A percentile compares a stretch with the other conserved stretches of the same genome.
phyloP scores from a whole-genome alignment of 2,888 invertebrate genomes.

The Hesperia comma region DNA sequence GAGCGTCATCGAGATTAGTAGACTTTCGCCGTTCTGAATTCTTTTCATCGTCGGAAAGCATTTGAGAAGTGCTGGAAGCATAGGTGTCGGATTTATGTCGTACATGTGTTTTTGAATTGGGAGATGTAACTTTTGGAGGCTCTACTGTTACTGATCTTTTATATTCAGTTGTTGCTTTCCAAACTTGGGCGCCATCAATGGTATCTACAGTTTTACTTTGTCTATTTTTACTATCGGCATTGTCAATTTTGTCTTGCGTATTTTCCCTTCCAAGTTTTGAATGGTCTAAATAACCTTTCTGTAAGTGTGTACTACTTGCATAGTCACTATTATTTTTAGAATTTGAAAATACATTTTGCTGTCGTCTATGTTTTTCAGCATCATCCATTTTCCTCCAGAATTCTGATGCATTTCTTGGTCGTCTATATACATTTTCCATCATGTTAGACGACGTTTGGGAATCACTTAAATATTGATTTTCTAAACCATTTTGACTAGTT shows the following conservation, averaged over 20 bases:
- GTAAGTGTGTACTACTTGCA: constrained; percentile 57
- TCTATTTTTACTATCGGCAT: constrained; percentile 61
- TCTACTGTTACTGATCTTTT: constrained; percentile 72
- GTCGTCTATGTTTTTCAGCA: constrained; percentile 70
- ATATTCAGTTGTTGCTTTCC: constrained; percentile 80
- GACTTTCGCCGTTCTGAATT: constrained; percentile 85
- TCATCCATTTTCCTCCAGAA: constrained; percentile 87
- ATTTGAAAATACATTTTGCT: constrained; percentile 64
- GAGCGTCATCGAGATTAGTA: constrained; percentile 93
- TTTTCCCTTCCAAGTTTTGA: constrained; percentile 40
- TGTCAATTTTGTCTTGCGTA: constrained; percentile 50
- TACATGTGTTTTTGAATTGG: constrained; percentile 70
- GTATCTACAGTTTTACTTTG: constrained; percentile 55
- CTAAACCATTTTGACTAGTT: constrained; percentile 71
- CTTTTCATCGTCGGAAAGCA: constrained; percentile 78
- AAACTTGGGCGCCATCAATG: constrained; percentile 71
- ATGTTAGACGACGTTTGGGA: constrained; percentile 71
- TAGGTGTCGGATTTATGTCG: constrained; percentile 79
- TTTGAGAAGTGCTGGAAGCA: constrained; percentile 64
- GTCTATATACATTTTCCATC: constrained; percentile 62
- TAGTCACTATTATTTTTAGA: constrained; percentile 72
- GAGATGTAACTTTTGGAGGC: constrained; percentile 63
- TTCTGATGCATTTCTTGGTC: constrained; percentile 83
- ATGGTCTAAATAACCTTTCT: constrained; percentile 49
- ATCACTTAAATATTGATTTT: constrained; percentile 79